Evolutionary conservation across 1,140 invertebrate genomes (phyloP).

Genomic region (Neuroterus valhalla): DNA sequence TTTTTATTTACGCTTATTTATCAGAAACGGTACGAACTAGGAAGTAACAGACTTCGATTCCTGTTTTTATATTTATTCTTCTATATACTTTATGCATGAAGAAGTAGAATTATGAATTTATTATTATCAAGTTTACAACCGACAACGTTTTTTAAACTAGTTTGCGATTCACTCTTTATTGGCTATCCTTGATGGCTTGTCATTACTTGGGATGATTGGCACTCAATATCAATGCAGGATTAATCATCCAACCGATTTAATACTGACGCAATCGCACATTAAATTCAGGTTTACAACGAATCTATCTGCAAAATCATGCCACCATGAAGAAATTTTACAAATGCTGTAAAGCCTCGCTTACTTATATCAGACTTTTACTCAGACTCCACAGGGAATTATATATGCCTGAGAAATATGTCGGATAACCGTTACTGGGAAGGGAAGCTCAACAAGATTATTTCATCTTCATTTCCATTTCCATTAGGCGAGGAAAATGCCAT

Average conservation of each 20-base stretch:
- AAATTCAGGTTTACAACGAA: background rate
- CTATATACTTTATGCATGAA: no score
- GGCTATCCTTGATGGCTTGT: background rate
- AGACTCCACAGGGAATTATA: background rate
- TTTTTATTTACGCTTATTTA: background rate
- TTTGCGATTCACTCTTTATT: background rate
- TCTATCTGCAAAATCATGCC: background rate
- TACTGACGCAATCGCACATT: background rate
- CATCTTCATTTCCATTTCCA: slow-evolving; percentile 16
- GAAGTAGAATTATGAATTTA: no score
- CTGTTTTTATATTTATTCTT: background rate
- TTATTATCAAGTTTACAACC: background rate
- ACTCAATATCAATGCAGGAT: background rate
- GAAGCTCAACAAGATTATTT: slow-evolving; percentile 21
- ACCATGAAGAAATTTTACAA: background rate
- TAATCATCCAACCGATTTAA: slow-evolving; percentile 2
- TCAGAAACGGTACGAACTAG: no score
- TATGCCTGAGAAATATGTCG: slow-evolving; percentile 27
- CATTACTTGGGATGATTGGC: background rate
- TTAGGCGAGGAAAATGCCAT: background rate
- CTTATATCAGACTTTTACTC: slow-evolving; percentile 4
- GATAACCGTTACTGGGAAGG: slow-evolving; percentile 19
- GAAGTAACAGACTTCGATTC: background rate
- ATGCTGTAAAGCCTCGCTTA: slow-evolving; percentile 4
- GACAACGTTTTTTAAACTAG: background rate